A percentile compares a stretch with the other conserved stretches of the same genome.
phyloP scores from a whole-genome alignment of 2,113 vertebrate species.

The Martes martes region DNA sequence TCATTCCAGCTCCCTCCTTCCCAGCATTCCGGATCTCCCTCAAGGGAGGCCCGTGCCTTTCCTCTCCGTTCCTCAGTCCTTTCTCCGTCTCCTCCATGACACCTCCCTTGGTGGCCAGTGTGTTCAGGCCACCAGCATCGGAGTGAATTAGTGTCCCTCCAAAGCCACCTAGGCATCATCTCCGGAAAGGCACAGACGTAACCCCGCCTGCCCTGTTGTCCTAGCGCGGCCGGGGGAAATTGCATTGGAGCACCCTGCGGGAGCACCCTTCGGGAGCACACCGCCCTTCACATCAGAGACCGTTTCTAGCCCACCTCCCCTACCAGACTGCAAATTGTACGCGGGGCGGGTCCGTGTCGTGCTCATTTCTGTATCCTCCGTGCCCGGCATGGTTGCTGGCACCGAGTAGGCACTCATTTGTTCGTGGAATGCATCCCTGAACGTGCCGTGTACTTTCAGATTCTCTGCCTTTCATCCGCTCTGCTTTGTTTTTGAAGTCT shows the following conservation, averaged over 20 bases:
- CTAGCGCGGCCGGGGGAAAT: fast-evolving
- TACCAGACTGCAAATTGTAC: fast-evolving
- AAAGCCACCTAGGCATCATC: fast-evolving
- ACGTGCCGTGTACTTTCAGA: fast-evolving
- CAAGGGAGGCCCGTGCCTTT: not conserved
- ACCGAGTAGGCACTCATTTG: not conserved
- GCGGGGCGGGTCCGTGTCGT: fast-evolving
- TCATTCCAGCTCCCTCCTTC: not conserved
- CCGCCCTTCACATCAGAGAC: fast-evolving
- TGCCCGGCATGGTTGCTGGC: not conserved
- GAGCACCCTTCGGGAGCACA: no score
- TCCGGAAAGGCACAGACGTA: not conserved
- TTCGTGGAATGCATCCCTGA: not conserved
- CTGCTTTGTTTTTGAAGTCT: not conserved
- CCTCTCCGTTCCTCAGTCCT: not conserved
- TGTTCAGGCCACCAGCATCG: not conserved
- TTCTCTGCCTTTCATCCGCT: not conserved
- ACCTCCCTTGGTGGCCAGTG: not conserved
- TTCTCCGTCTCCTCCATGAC: not conserved
- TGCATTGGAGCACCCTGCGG: fast-evolving
- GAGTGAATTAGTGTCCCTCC: not conserved
- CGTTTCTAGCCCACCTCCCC: not conserved
- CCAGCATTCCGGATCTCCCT: not conserved
- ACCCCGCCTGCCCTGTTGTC: not conserved
- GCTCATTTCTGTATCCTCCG: not conserved